Evolutionary conservation across 2,888 invertebrate genomes (phyloP).

Genomic region (Dolomedes plantarius): DNA sequence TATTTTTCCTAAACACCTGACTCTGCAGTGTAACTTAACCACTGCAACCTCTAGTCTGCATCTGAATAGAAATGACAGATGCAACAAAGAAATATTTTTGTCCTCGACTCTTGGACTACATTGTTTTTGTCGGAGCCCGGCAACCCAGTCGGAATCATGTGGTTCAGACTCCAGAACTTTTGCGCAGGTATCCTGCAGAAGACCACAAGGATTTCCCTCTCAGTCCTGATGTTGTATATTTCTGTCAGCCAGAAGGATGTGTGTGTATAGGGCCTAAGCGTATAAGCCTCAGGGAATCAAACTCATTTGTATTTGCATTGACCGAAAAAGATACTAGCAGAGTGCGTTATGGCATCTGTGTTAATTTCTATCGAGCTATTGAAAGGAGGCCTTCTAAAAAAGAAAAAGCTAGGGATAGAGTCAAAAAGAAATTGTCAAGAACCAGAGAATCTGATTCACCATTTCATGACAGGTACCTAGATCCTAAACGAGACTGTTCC

Average conservation of each 20-base stretch:
- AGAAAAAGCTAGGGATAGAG: slow-evolving; percentile 50
- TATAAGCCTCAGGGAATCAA: slow-evolving; percentile 89
- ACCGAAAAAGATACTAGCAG: slow-evolving; percentile 98
- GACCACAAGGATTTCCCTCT: slow-evolving; percentile 96
- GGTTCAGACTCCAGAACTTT: slow-evolving; percentile 91
- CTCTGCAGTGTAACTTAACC: slow-evolving; percentile 30
- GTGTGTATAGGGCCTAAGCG: slow-evolving; percentile 89
- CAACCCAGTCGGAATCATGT: slow-evolving; percentile 79
- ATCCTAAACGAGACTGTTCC: slow-evolving; percentile 38
- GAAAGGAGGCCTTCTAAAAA: slow-evolving; percentile 73
- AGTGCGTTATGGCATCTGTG: slow-evolving; percentile 91
- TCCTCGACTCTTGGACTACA: slow-evolving; percentile 87
- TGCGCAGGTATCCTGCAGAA: slow-evolving; percentile 95
- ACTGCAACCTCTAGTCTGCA: slow-evolving; percentile 36
- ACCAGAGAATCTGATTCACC: slow-evolving; percentile 27
- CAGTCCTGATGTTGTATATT: slow-evolving; percentile 89
- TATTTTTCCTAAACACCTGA: slow-evolving; percentile 54
- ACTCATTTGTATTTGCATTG: slow-evolving; percentile 97
- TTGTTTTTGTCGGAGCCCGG: slow-evolving; percentile 96
- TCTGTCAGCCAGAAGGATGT: slow-evolving; percentile 99
- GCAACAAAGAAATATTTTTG: slow-evolving; percentile 78
- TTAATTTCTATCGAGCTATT: slow-evolving; percentile 97
- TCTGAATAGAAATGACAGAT: slow-evolving; percentile 73
- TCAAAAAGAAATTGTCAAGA: slow-evolving; percentile 27
- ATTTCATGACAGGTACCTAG: slow-evolving; percentile 27